Conservation (phyloP, 2,888 invertebrate species). For the Hermaeophaga mercurialis region DNA sequence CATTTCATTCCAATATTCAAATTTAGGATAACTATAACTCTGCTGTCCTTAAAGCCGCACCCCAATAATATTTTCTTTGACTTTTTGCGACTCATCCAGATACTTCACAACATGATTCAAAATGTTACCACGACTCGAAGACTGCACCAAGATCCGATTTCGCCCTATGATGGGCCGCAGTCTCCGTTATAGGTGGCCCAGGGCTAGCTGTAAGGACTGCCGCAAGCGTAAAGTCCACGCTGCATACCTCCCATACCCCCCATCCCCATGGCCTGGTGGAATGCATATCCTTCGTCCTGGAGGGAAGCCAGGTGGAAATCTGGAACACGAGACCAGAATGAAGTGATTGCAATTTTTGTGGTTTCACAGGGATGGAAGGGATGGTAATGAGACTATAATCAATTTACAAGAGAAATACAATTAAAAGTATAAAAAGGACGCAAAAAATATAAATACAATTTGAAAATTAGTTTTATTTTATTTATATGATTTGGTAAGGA, state of each 20-base stretch:
- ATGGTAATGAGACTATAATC: slow-evolving; percentile 3
- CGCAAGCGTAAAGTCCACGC: slow-evolving; percentile 60
- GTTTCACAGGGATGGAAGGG: slow-evolving; percentile 33
- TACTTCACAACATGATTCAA: slow-evolving; percentile 39
- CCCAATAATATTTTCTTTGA: slow-evolving; percentile 8
- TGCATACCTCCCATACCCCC: slow-evolving; percentile 61
- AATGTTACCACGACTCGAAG: slow-evolving; percentile 55
- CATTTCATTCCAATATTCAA: too few relatives aligned
- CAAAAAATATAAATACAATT: too few relatives aligned
- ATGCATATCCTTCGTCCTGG: slow-evolving; percentile 61
- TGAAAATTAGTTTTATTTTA: too few relatives aligned
- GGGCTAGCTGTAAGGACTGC: slow-evolving; percentile 62
- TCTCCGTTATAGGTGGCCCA: slow-evolving; percentile 61
- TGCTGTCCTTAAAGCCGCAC: too few relatives aligned
- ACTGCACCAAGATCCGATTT: slow-evolving; percentile 55
- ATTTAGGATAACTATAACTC: too few relatives aligned
- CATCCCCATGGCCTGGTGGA: slow-evolving; percentile 62
- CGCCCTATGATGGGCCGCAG: slow-evolving; percentile 58
- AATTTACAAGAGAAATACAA: slow-evolving; percentile 5
- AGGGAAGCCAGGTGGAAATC: slow-evolving; percentile 62
- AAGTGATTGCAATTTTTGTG: slow-evolving; percentile 4
- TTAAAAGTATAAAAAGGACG: too few relatives aligned
- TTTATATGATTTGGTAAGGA: too few relatives aligned
- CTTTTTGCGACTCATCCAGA: background rate
- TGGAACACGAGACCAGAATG: slow-evolving; percentile 50